These are phyloP conservation scores for Diabrotica virgifera DNA, from an alignment of 1,140 invertebrate species.

Conservation along the genomic window DNA sequence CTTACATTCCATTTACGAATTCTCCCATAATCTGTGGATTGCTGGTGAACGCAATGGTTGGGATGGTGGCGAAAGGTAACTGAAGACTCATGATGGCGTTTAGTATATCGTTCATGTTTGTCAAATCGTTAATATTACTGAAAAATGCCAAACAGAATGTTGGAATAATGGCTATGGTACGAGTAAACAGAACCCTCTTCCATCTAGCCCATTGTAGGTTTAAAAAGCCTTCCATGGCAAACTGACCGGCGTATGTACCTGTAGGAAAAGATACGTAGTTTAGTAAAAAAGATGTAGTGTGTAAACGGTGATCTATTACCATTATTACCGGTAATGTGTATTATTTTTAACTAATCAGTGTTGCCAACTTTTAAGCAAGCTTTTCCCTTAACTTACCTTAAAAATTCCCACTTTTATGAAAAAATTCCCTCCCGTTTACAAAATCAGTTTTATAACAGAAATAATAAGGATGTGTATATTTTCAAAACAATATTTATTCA, in stretches of 20 bases:
- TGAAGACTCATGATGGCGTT: conserved; percentile 90
- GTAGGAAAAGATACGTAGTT: too few relatives aligned
- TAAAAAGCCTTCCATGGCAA: conserved; percentile 84
- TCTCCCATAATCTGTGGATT: conserved; percentile 80
- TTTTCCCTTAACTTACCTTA: too few relatives aligned
- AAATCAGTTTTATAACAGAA: too few relatives aligned
- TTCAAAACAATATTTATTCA: too few relatives aligned
- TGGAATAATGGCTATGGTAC: conserved; percentile 84
- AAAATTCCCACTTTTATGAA: too few relatives aligned
- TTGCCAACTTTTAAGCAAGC: too few relatives aligned
- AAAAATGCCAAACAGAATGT: conserved; percentile 81
- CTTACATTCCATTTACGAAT: conserved; percentile 74
- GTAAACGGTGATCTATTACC: too few relatives aligned
- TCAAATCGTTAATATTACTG: conserved; percentile 72
- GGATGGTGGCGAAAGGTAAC: conserved; percentile 80
- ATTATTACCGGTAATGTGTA: too few relatives aligned
- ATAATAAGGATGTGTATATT: too few relatives aligned
- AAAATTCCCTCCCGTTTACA: too few relatives aligned
- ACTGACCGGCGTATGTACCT: conserved; percentile 71
- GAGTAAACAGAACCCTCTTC: conserved; percentile 84
- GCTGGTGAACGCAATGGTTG: conserved; percentile 86
- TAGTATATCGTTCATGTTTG: conserved; percentile 83
- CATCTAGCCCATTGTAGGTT: conserved; percentile 87
- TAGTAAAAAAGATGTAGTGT: too few relatives aligned
- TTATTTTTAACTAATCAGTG: too few relatives aligned